Percentiles rank a stretch among this genome's conserved stretches.
Evolutionary conservation across 1,140 invertebrate genomes (phyloP).

Genomic region (Drosophila tsacasi): DNA sequence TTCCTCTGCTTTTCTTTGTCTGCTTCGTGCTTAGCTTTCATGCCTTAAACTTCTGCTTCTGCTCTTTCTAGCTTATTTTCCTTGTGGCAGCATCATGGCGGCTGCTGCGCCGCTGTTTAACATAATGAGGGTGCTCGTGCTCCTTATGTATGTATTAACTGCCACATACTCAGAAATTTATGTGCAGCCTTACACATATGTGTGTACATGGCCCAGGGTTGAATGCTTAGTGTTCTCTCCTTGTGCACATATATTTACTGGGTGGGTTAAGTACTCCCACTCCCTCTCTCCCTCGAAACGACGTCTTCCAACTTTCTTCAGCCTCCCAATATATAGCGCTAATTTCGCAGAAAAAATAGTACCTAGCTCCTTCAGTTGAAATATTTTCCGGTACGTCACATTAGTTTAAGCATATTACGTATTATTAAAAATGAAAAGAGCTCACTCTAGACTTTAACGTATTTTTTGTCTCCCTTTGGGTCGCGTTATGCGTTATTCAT

Average conservation of each 20-base stretch:
- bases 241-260: constrained; percentile 2
- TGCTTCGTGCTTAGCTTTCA: not conserved
- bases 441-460: not conserved
- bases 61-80: constrained; percentile 32
- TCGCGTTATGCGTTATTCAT: no score
- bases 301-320: constrained; percentile 8
- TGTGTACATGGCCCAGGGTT: constrained; percentile 20
- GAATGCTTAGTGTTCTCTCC: constrained; percentile 2
- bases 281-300: not conserved
- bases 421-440: not conserved
- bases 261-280: constrained; percentile 2
- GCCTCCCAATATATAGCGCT: no score
- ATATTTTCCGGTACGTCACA: not conserved
- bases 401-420: not conserved
- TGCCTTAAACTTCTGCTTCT: constrained; percentile 14
- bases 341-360: not conserved
- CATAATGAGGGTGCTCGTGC: constrained; percentile 74
- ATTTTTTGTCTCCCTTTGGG: no score
- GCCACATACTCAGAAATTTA: constrained; percentile 22
- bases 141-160: constrained; percentile 36
- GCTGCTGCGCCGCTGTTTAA: constrained; percentile 58
- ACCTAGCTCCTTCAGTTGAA: no score
- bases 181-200: constrained; percentile 17
- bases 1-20: not conserved
- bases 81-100: constrained; percentile 39